These are phyloP conservation scores for Limnephilus marmoratus DNA, from an alignment of 2,888 invertebrate genomes.

Conservation along the genomic window DNA sequence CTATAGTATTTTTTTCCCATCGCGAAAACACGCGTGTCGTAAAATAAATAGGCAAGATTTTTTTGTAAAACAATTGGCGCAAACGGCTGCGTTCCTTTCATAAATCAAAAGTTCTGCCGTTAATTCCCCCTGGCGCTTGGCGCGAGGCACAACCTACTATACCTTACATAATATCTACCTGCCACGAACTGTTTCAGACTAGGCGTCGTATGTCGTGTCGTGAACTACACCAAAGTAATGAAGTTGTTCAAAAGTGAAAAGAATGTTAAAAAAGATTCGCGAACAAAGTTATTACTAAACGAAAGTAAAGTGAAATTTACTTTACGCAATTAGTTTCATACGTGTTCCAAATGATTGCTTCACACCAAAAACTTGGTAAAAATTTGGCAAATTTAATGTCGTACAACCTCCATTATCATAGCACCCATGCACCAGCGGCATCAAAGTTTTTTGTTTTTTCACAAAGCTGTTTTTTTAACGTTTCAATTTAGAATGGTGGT, in stretches of 20 bases:
- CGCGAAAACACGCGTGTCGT: background rate
- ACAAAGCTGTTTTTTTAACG: too few relatives aligned
- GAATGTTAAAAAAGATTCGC: background rate
- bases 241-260: background rate
- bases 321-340: too few relatives aligned
- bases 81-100: conserved; percentile 24
- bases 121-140: conserved; percentile 29
- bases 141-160: background rate
- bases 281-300: too few relatives aligned
- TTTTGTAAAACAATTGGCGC: conserved; percentile 32
- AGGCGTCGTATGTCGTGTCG: background rate
- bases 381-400: too few relatives aligned
- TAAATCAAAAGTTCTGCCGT: conserved; percentile 43
- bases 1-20: background rate
- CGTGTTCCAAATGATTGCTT: too few relatives aligned
- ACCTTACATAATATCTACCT: too few relatives aligned
- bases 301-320: too few relatives aligned
- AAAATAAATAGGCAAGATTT: conserved; percentile 6
- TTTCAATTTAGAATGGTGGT: too few relatives aligned
- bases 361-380: too few relatives aligned
- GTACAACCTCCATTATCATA: too few relatives aligned
- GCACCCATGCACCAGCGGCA: too few relatives aligned
- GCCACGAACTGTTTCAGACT: background rate
- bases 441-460: too few relatives aligned
- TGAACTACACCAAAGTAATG: background rate